These are phyloP conservation scores for Philypnodon macrostomus DNA, from an alignment of 2,797 vertebrate species.

Conservation along the genomic window DNA sequence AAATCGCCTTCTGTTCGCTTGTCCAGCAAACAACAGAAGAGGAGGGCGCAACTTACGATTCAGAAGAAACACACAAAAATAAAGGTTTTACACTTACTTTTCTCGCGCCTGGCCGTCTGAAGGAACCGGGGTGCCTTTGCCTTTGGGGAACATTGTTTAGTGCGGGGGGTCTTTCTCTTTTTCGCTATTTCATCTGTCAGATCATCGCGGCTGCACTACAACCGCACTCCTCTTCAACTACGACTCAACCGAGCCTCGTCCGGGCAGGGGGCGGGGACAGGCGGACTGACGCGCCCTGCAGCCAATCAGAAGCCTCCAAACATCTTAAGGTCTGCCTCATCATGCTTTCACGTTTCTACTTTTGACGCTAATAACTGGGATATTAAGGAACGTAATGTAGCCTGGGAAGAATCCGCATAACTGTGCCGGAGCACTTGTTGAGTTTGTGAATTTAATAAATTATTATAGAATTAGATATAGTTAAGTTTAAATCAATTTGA, in stretches of 20 bases:
- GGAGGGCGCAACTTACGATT: slow-evolving; percentile 50
- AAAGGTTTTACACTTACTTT: slow-evolving; percentile 84
- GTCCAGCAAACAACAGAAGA: slow-evolving; percentile 70
- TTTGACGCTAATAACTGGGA: slow-evolving; percentile 32
- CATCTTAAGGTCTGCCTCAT: slow-evolving; percentile 51
- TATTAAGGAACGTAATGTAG: slow-evolving; percentile 18
- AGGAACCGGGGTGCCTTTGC: slow-evolving; percentile 95
- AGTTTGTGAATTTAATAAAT: background rate
- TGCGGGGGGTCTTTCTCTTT: slow-evolving; percentile 72
- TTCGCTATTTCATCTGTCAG: slow-evolving; percentile 91
- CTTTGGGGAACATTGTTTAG: slow-evolving; percentile 95
- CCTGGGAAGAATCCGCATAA: slow-evolving; percentile 5
- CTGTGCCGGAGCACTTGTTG: slow-evolving; percentile 5
- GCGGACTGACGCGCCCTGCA: slow-evolving; percentile 35
- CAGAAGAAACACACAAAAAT: slow-evolving; percentile 46
- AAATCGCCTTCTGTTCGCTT: slow-evolving; percentile 66
- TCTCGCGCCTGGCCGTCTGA: slow-evolving; percentile 96
- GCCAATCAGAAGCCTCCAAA: slow-evolving; percentile 55
- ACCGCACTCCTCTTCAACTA: slow-evolving; percentile 74
- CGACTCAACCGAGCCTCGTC: slow-evolving; percentile 85
- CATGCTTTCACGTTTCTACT: slow-evolving; percentile 23
- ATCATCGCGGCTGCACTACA: slow-evolving; percentile 86
- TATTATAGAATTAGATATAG: background rate
- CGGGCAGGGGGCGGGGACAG: slow-evolving; percentile 46
- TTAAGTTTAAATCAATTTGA: too few species aligned